Evolutionary conservation across 2,113 vertebrate species (phyloP), one percentile per base, ranked within the genome.

Genomic region (Peromyscus maniculatus): DNA sequence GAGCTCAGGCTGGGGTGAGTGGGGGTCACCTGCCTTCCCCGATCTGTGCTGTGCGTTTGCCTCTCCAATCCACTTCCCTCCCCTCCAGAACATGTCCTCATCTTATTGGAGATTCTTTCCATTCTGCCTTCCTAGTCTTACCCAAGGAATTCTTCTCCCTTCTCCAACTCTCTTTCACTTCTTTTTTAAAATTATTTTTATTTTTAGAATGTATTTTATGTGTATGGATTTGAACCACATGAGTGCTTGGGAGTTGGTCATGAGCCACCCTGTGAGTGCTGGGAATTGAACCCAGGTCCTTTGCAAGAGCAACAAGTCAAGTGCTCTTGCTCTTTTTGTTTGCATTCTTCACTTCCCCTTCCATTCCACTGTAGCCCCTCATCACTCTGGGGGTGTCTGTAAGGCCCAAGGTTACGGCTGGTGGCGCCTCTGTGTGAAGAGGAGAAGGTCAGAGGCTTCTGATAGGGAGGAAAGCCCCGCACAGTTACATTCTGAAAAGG

Each of bases 1-100:
- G 46, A 0, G 1, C 52, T 39, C 28, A 49, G 57, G 43, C 2
- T 1, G 6, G 36, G 43, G 22, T 24, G 8, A 5, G 17, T 0
- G 1, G 0, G 59, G 16, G 86, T 15, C 66, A 22, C 3, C 0
- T 1, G 11, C 21, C n/a, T 55, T 43, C 43, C 71, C 11, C 72
- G 43, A n/a, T 5, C 21, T 5, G 43, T 36, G 46, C 46, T 39
- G 57, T 3, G 9, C 36, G 43, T 64, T 78, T 55, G 17, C 28
- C 39, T 83, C 75, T 22, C 49, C 69, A 52, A 43, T 92, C 55
- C 67, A 43, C 36, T 13, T 15, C 49, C 15, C 86, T n/a, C 78
- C 92, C 64, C 71, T 89, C 46, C 82, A 22, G 21, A 95, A 28
- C 4, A 52, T 4, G 28, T 5, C 17, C 36, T 80, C 71, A 24